Conservation (phyloP, 2,797 vertebrate species). For the Cichlasoma orientale region DNA sequence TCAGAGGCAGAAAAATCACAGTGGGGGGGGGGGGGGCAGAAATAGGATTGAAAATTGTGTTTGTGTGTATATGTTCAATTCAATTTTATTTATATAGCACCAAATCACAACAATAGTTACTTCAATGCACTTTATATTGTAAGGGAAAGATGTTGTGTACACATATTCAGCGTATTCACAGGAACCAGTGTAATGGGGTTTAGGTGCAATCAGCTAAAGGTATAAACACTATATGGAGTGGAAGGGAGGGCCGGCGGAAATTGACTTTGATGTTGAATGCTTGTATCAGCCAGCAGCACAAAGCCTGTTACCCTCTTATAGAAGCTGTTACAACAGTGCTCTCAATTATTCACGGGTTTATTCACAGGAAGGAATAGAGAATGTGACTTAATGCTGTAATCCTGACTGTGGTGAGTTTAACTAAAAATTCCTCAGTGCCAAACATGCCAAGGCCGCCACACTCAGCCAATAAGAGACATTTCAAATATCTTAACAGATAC, state of each 20-base stretch:
- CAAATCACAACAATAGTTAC: too few species aligned
- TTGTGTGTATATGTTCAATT: background rate
- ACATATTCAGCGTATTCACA: constrained; percentile 10
- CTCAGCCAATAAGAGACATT: background rate
- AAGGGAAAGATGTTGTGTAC: background rate
- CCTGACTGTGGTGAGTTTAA: constrained; percentile 19
- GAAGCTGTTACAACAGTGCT: constrained; percentile 38
- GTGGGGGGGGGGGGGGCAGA: constrained; percentile 51
- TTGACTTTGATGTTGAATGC: constrained; percentile 68
- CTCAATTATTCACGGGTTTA: constrained; percentile 26
- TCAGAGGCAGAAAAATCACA: constrained; percentile 35
- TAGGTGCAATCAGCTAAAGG: constrained; percentile 42
- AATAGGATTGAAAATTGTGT: constrained; percentile 49
- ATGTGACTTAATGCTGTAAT: constrained; percentile 25
- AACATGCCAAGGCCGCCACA: background rate
- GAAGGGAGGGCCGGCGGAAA: constrained; percentile 53
- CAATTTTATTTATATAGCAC: too few species aligned
- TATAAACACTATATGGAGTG: constrained; percentile 43
- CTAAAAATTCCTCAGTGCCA: background rate
- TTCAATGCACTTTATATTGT: too few species aligned
- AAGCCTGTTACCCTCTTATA: constrained; percentile 46
- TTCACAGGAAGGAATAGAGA: constrained; percentile 18
- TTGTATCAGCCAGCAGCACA: constrained; percentile 50
- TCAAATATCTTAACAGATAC: background rate
- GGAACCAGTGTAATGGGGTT: constrained; percentile 22